Percentiles rank a stretch among this genome's conserved stretches.
Evolutionary conservation across 2,113 vertebrate genomes (phyloP).

Genomic region (Labrus mixtus): DNA sequence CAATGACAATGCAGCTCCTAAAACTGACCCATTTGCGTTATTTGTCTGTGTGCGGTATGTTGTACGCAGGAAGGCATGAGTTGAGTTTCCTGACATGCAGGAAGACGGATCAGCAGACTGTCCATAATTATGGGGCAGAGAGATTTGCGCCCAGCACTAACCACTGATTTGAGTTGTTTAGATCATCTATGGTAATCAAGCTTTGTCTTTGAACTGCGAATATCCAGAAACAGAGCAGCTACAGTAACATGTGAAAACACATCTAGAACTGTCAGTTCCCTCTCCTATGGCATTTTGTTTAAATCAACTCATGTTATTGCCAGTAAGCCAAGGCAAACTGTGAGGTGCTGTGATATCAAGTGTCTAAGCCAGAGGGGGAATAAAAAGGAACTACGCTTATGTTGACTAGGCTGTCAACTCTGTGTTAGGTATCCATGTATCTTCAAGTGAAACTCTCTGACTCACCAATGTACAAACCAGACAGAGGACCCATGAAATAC

Average conservation of each 20-base stretch:
- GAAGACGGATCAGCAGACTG: slow-evolving; percentile 81
- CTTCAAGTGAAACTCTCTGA: slow-evolving; percentile 54
- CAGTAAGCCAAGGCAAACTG: not conserved
- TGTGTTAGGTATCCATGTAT: slow-evolving; percentile 7
- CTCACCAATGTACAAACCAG: slow-evolving; percentile 59
- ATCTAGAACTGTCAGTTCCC: not conserved
- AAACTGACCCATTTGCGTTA: slow-evolving; percentile 74
- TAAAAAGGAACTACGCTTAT: slow-evolving; percentile 6
- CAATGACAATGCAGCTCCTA: slow-evolving; percentile 62
- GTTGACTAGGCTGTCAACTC: slow-evolving; percentile 19
- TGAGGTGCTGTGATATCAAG: slow-evolving; percentile 11
- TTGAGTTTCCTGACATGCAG: slow-evolving; percentile 81
- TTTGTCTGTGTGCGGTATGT: slow-evolving; percentile 59
- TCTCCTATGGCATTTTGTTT: not conserved
- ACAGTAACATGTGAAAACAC: slow-evolving; percentile 22
- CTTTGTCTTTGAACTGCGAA: slow-evolving; percentile 21
- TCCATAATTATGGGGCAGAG: slow-evolving; percentile 76
- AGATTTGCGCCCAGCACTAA: slow-evolving; percentile 60
- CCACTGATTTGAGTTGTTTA: slow-evolving; percentile 53
- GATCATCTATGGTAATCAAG: slow-evolving; percentile 46
- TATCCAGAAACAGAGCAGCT: slow-evolving; percentile 25
- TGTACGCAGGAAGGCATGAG: slow-evolving; percentile 80
- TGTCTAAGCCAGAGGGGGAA: slow-evolving; percentile 10
- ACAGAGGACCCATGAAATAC: slow-evolving; percentile 47
- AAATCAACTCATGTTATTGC: slow-evolving; percentile 8